These are phyloP conservation scores for Hyles vespertilio DNA, from an alignment of 1,140 invertebrate genomes.

Conservation along the genomic window DNA sequence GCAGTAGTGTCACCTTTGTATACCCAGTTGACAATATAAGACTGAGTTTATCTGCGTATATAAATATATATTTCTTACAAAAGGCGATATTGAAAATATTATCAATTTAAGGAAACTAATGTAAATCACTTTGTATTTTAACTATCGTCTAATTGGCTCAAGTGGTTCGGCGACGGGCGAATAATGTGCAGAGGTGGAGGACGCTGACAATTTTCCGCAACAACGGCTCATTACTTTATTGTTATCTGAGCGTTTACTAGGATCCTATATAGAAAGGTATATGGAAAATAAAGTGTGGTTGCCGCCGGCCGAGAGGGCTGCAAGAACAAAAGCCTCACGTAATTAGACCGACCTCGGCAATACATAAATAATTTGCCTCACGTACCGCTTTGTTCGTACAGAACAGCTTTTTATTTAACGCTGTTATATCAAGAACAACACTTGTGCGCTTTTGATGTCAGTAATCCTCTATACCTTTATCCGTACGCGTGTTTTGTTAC, in stretches of 20 bases:
- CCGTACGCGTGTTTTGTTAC: slow-evolving; percentile 27
- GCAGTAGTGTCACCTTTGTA: too few relatives aligned
- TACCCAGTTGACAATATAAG: too few relatives aligned
- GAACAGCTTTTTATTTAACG: slow-evolving; percentile 70
- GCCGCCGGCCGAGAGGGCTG: slow-evolving; percentile 30
- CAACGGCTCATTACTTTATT: slow-evolving; percentile 40
- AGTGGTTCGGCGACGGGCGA: too few relatives aligned
- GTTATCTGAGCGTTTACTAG: slow-evolving; percentile 36
- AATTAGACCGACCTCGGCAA: slow-evolving; percentile 70
- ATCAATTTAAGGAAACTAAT: too few relatives aligned
- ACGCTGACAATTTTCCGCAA: slow-evolving; percentile 28
- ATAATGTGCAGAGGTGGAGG: too few relatives aligned
- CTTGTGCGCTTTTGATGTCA: slow-evolving; percentile 58
- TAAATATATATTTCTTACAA: too few relatives aligned
- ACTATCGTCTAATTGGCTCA: too few relatives aligned
- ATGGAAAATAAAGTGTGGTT: slow-evolving; percentile 35
- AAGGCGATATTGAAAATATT: too few relatives aligned
- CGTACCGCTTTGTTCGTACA: slow-evolving; percentile 63
- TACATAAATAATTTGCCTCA: slow-evolving; percentile 75
- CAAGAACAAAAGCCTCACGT: slow-evolving; percentile 68
- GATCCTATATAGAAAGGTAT: slow-evolving; percentile 20
- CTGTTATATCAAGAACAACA: slow-evolving; percentile 68
- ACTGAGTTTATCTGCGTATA: too few relatives aligned
- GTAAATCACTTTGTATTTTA: too few relatives aligned
- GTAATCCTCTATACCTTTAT: slow-evolving; percentile 52